Evolutionary conservation across 2,888 invertebrate species (phyloP).

Genomic region (Ormyrus pomaceus): DNA sequence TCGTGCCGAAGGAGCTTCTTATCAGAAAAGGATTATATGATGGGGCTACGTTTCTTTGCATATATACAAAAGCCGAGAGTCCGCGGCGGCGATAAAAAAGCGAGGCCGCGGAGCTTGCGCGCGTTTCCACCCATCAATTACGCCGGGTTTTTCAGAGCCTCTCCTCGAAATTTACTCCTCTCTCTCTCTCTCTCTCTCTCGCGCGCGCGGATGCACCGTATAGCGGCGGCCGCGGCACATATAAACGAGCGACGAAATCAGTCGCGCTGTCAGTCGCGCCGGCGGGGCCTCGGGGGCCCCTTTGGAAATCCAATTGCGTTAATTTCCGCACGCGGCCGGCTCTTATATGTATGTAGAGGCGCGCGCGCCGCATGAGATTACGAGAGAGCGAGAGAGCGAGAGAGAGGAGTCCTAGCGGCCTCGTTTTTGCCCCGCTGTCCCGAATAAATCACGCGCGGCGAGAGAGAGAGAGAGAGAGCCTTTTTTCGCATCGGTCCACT

Average conservation of each 20-base stretch:
- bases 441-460: constrained; percentile 38
- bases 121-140: not conserved
- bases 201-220: not conserved
- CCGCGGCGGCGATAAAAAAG: too few species aligned
- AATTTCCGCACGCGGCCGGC: constrained; percentile 33
- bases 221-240: not conserved
- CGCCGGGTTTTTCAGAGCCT: not conserved
- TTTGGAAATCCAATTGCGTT: constrained; percentile 37
- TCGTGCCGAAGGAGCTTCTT: too few species aligned
- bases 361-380: constrained; percentile 18
- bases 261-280: not conserved
- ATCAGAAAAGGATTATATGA: too few species aligned
- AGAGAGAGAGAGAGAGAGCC: not conserved
- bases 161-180: constrained; percentile 9
- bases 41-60: too few species aligned
- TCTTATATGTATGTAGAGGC: not conserved
- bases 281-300: not conserved
- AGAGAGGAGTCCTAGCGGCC: constrained; percentile 9
- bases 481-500: constrained; percentile 5
- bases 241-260: constrained; percentile 25
- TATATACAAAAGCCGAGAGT: too few species aligned
- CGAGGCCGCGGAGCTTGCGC: too few species aligned
- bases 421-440: constrained; percentile 38
- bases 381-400: constrained; percentile 14
- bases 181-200: too few species aligned